Percentiles rank a stretch among this genome's conserved stretches.
These are phyloP conservation scores for Agraylea sexmaculata DNA, from an alignment of 1,140 invertebrate species.

Conservation along the genomic window DNA sequence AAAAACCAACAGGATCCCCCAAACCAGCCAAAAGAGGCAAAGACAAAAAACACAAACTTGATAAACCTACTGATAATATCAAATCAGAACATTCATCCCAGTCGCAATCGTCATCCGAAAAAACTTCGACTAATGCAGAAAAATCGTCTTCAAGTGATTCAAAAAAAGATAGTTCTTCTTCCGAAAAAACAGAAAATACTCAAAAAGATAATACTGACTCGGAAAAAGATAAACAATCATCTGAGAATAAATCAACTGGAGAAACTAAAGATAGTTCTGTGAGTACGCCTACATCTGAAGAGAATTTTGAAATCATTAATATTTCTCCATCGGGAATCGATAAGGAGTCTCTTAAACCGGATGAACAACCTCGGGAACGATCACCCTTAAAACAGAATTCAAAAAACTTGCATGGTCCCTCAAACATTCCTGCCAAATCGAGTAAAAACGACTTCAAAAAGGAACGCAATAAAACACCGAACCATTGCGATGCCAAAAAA, in stretches of 20 bases:
- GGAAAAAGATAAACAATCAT: not conserved
- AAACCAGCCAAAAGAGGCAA: slow-evolving; percentile 14
- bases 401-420: slow-evolving; percentile 42
- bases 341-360: slow-evolving; percentile 3
- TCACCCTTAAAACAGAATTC: slow-evolving; percentile 21
- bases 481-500: slow-evolving; percentile 25
- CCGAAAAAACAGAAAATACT: slow-evolving; percentile 1
- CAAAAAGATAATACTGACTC: not conserved
- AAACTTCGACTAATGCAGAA: no score
- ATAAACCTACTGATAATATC: no score
- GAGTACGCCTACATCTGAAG: no score
- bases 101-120: no score
- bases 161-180: not conserved
- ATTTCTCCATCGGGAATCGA: slow-evolving; percentile 1
- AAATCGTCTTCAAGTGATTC: no score
- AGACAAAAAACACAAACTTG: slow-evolving; percentile 18
- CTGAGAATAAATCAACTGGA: no score
- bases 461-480: slow-evolving; percentile 33
- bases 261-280: no score
- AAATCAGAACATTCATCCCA: no score
- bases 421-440: slow-evolving; percentile 40
- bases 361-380: slow-evolving; percentile 9
- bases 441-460: slow-evolving; percentile 41
- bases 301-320: slow-evolving; percentile 16
- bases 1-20: slow-evolving; percentile 10